phyloP scores from a whole-genome alignment of 1,140 invertebrate genomes.

The Pentalonia nigronervosa region DNA sequence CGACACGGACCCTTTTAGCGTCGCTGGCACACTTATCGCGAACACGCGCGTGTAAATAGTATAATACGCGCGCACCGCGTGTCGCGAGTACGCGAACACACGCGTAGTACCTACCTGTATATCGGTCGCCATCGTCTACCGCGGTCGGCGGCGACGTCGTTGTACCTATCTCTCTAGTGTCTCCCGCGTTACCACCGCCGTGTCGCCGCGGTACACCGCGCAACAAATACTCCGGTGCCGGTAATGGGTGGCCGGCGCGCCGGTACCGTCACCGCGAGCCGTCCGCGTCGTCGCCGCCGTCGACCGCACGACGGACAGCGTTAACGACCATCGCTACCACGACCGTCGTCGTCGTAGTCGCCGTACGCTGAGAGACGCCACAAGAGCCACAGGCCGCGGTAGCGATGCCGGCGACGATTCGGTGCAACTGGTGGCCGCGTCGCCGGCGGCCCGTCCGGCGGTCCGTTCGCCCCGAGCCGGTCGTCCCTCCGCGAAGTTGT shows the following conservation, averaged over 20 bases:
- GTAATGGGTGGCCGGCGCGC: neutral
- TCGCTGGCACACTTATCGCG: no score
- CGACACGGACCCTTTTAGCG: no score
- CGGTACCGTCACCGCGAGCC: neutral
- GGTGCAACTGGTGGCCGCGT: slow-evolving; percentile 36
- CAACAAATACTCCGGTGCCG: neutral
- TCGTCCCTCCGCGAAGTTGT: neutral
- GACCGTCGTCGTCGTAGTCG: no score
- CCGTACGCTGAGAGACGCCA: neutral
- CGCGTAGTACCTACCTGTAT: no score
- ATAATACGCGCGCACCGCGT: no score
- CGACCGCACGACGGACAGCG: neutral
- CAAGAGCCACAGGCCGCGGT: neutral
- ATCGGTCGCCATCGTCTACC: no score
- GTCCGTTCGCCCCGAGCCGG: neutral
- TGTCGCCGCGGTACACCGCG: neutral
- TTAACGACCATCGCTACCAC: neutral
- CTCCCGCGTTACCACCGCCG: neutral
- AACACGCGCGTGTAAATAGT: no score
- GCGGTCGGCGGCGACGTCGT: no score
- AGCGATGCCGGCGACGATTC: neutral
- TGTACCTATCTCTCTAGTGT: no score
- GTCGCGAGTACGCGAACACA: no score
- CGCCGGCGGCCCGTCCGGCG: slow-evolving; percentile 22
- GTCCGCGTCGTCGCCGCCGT: neutral